Conservation (phyloP, 2,113 vertebrate genomes). For the Xiphophorus couchianus region DNA sequence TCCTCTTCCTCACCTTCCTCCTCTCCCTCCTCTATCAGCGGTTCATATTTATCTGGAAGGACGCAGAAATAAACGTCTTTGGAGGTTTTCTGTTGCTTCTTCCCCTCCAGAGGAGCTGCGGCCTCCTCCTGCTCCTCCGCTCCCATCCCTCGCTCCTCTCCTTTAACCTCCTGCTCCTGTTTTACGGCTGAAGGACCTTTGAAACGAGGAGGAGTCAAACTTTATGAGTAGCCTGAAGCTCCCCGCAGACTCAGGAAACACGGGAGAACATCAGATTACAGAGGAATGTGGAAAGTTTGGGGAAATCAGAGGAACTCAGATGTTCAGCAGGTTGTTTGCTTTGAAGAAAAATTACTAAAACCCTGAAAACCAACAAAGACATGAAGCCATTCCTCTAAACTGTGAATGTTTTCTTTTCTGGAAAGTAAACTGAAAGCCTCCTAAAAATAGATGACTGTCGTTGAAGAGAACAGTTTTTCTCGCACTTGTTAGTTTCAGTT, state of each 20-base stretch:
- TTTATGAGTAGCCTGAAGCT: conserved; percentile 51
- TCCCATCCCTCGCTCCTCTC: conserved; percentile 35
- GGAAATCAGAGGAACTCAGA: not conserved
- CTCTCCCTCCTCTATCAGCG: conserved; percentile 71
- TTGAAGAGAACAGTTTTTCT: not conserved
- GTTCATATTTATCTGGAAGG: conserved; percentile 77
- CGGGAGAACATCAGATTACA: conserved; percentile 27
- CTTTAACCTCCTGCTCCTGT: conserved; percentile 3
- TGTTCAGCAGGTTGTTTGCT: conserved; percentile 36
- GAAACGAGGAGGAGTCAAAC: conserved; percentile 71
- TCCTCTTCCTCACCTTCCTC: conserved; percentile 34
- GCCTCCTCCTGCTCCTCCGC: conserved; percentile 21
- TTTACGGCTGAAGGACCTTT: conserved; percentile 81
- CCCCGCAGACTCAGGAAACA: conserved; percentile 30
- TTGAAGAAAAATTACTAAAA: conserved; percentile 19
- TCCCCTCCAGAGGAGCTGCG: not conserved
- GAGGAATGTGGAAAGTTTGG: conserved; percentile 45
- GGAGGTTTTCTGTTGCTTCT: conserved; percentile 51
- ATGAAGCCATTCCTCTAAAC: not conserved
- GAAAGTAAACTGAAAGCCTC: not conserved
- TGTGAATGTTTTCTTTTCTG: not conserved
- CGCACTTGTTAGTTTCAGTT: not conserved
- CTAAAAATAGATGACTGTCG: no score
- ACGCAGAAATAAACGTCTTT: conserved; percentile 77
- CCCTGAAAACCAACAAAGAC: no score